Percentiles rank a stretch among this genome's conserved stretches.
Evolutionary conservation across 2,888 invertebrate genomes (phyloP).

Genomic region (Caenorhabditis becei): DNA sequence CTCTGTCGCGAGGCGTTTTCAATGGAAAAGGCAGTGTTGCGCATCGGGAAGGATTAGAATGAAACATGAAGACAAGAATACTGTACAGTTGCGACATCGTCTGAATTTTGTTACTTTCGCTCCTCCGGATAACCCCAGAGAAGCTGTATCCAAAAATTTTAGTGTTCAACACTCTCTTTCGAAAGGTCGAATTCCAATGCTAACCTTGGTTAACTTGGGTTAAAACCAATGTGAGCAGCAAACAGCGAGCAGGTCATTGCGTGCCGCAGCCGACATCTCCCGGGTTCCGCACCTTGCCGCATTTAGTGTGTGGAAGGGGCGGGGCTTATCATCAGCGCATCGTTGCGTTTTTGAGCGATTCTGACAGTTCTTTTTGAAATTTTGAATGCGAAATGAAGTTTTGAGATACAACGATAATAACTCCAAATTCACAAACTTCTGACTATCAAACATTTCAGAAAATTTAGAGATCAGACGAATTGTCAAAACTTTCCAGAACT

Average conservation of each 20-base stretch:
- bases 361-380: too few relatives aligned
- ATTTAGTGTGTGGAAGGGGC: not conserved
- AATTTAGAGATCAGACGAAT: too few relatives aligned
- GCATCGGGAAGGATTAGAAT: not conserved
- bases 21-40: not conserved
- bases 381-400: too few relatives aligned
- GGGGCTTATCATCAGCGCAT: not conserved
- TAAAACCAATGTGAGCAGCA: constrained; percentile 22
- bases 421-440: too few relatives aligned
- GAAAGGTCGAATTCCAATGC: constrained; percentile 36
- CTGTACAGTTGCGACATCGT: too few relatives aligned
- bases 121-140: not conserved
- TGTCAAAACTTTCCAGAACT: too few relatives aligned
- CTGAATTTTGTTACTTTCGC: not conserved
- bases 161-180: constrained; percentile 7
- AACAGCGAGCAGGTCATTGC: constrained; percentile 2
- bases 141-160: too few relatives aligned
- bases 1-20: not conserved
- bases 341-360: not conserved
- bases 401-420: too few relatives aligned
- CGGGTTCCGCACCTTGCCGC: constrained; percentile 26
- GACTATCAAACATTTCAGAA: too few relatives aligned
- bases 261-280: constrained; percentile 21
- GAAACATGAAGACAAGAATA: not conserved
- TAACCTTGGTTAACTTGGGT: constrained; percentile 48